phyloP scores from a whole-genome alignment of 2,113 vertebrate species.

The Lasiurus cinereus region DNA sequence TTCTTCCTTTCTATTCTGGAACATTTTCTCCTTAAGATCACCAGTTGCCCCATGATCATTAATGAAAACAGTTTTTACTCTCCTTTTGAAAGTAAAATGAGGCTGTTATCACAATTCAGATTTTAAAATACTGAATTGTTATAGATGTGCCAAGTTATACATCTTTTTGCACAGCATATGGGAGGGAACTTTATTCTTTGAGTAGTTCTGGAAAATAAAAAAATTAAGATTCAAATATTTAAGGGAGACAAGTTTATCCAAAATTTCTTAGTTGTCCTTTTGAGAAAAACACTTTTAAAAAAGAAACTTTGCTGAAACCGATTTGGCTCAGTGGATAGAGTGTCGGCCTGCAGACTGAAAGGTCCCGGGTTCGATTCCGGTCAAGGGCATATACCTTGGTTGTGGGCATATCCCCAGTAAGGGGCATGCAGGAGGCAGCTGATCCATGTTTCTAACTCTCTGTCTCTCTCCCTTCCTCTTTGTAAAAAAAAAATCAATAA shows the following conservation, averaged over 20 bases:
- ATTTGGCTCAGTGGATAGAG: too few relatives aligned
- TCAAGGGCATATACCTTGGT: too few relatives aligned
- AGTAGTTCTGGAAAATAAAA: neutral
- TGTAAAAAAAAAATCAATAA: too few relatives aligned
- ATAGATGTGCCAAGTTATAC: neutral
- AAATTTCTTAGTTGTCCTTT: slow-evolving; percentile 11
- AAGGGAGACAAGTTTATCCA: neutral
- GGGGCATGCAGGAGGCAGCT: too few relatives aligned
- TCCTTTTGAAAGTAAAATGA: neutral
- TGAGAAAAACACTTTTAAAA: neutral
- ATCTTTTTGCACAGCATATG: neutral
- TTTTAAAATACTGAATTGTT: neutral
- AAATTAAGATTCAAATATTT: neutral
- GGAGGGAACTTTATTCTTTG: slow-evolving; percentile 12
- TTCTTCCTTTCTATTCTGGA: neutral
- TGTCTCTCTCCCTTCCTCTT: too few relatives aligned
- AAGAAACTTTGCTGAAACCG: neutral
- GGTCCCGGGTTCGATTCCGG: too few relatives aligned
- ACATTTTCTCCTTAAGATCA: neutral
- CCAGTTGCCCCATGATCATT: neutral
- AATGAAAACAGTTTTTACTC: neutral
- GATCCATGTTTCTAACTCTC: too few relatives aligned
- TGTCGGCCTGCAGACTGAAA: too few relatives aligned
- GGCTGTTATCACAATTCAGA: neutral
- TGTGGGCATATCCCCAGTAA: too few relatives aligned